phyloP scores from a whole-genome alignment of 2,113 vertebrate genomes.

The Spea multiplicata region DNA sequence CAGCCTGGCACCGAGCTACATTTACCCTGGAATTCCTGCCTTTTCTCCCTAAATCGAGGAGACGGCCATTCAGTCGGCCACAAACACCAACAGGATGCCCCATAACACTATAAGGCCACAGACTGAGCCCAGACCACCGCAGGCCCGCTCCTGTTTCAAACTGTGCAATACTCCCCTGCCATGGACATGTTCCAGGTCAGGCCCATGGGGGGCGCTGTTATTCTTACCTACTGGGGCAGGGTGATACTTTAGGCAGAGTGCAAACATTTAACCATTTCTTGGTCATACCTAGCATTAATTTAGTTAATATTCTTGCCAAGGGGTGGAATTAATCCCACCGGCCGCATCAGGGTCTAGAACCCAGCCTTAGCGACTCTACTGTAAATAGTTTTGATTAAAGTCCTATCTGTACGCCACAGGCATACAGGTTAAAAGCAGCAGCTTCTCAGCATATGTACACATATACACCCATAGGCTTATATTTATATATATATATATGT shows the following conservation, averaged over 20 bases:
- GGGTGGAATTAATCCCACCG: too few species aligned
- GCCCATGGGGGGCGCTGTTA: too few species aligned
- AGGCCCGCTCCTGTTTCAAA: too few species aligned
- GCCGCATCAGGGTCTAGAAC: background rate
- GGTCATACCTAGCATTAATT: background rate
- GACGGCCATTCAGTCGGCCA: background rate
- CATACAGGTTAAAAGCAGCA: background rate
- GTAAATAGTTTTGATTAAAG: background rate
- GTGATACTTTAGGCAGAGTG: background rate
- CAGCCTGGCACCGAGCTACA: background rate
- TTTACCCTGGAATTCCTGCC: background rate
- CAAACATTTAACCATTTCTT: background rate
- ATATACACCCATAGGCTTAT: background rate
- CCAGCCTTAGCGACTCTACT: background rate
- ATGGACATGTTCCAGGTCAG: too few species aligned
- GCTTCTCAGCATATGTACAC: conserved; percentile 3
- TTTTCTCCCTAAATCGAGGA: background rate
- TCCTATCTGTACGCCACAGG: too few species aligned
- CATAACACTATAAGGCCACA: too few species aligned
- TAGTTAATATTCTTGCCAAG: background rate
- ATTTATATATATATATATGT: conserved; percentile 13
- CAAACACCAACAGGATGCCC: background rate
- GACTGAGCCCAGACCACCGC: background rate
- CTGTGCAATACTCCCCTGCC: background rate
- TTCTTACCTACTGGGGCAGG: background rate